These are phyloP conservation scores for Acronicta aceris DNA, from an alignment of 2,888 invertebrate species.

Conservation along the genomic window DNA sequence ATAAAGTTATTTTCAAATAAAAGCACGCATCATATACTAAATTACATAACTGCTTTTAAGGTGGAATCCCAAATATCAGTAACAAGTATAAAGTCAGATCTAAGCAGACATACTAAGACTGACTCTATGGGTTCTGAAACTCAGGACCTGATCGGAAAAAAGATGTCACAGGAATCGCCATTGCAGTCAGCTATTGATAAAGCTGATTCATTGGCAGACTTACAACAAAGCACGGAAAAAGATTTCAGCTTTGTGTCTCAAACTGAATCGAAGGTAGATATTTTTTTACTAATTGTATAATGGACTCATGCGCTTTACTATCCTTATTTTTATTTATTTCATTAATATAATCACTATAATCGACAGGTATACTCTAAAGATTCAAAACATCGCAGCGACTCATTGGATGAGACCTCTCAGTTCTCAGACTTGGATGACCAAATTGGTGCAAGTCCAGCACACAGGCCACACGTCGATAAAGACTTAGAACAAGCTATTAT, in stretches of 20 bases:
- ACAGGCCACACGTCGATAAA: conserved; percentile 68
- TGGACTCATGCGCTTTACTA: too few species aligned
- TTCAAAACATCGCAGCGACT: conserved; percentile 86
- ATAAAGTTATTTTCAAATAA: too few species aligned
- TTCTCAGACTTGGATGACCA: conserved; percentile 87
- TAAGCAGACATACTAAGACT: conserved; percentile 82
- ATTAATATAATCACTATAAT: conserved; percentile 22
- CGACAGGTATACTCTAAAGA: conserved; percentile 81
- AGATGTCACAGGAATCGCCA: conserved; percentile 81
- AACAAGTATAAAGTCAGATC: conserved; percentile 79
- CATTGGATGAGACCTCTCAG: conserved; percentile 85
- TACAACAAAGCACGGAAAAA: conserved; percentile 85
- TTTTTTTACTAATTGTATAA: too few species aligned
- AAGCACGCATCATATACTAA: too few species aligned
- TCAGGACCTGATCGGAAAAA: conserved; percentile 72
- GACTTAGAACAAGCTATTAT: conserved; percentile 56
- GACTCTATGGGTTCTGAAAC: conserved; percentile 83
- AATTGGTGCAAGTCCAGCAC: conserved; percentile 81
- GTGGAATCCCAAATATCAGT: conserved; percentile 76
- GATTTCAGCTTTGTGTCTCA: conserved; percentile 86
- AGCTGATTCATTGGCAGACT: conserved; percentile 82
- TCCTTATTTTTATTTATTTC: neutral
- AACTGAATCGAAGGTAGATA: conserved; percentile 84
- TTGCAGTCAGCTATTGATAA: conserved; percentile 79
- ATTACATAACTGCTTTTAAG: conserved; percentile 58